Evolutionary conservation across 2,113 vertebrate genomes (phyloP), one percentile per base, ranked within the genome.

Genomic region (Macrotis lagotis): DNA sequence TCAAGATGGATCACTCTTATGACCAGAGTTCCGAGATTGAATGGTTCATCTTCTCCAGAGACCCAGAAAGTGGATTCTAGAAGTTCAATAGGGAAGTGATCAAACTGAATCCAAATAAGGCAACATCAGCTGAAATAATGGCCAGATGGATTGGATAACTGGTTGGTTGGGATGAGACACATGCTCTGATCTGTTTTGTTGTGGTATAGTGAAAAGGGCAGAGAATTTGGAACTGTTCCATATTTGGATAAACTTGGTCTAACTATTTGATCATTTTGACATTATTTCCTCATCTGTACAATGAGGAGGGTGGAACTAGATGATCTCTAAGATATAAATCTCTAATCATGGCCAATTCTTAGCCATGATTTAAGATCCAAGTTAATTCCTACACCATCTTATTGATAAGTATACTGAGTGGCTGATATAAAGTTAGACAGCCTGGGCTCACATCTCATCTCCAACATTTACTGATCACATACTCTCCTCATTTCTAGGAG

Each of bases 241-340:
- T 90, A 4, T 89, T 37, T n/a, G 52, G 91, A n/a, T 90, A 92
- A 48, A 44, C 93, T 3, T 9, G 94, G 12, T n/a, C 12, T 51
- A 50, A 59, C 89, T 95, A 90, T 91, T 92, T 74, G 55, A 10
- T 91, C 92, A 93, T 83, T 94, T 50, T 94, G 90, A 25, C 26
- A 26, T 50, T 51, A 10, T 53, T 94, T 95, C 37, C 37, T n/a
- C 31, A 7, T 74, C 90, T 52, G 55, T 50, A 93, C 95, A 95
- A 59, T 24, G 31, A 16, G 3, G 14, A 19, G 37, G 19, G 66
- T 83, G 66, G 37, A 83, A 44, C 66, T n/a, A 74, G 59, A 74
- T n/a, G 12, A 1, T n/a, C 11, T 66, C 28, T 8, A 59, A 37
- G 28, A 11, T 31, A 31, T 66, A 37, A 66, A 37, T 37, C 31